phyloP scores from a whole-genome alignment of 2,113 vertebrate genomes.

The Nettapus auritus region DNA sequence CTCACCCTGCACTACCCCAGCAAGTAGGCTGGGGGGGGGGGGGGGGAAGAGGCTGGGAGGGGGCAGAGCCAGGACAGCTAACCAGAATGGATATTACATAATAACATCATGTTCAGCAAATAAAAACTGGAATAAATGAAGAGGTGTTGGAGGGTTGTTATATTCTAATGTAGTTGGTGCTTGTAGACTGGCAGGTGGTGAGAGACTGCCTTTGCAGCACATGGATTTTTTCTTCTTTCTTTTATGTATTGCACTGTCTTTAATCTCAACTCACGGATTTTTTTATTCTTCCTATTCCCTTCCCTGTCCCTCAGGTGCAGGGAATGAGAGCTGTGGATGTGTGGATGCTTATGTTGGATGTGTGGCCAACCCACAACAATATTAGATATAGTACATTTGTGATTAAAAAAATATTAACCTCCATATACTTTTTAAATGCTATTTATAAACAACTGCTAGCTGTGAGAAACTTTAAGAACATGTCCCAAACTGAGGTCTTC shows the following conservation, averaged over 20 bases:
- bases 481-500: not conserved
- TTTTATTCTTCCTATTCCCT: not conserved
- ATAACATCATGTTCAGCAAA: not conserved
- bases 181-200: not conserved
- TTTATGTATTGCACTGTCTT: not conserved
- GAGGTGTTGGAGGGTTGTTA: not conserved
- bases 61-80: not conserved
- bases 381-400: not conserved
- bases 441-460: not conserved
- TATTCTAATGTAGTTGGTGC: not conserved
- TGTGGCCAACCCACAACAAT: not conserved
- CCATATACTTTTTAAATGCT: not conserved
- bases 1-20: too few species aligned
- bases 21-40: not conserved
- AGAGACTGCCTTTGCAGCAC: not conserved
- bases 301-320: rapidly evolving
- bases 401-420: not conserved
- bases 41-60: not conserved
- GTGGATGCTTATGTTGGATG: not conserved
- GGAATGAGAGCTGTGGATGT: not conserved
- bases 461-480: not conserved
- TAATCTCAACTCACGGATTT: not conserved
- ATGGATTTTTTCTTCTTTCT: not conserved
- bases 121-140: not conserved
- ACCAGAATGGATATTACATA: not conserved